phyloP scores from a whole-genome alignment of 2,113 vertebrate genomes.

The Hippocampus zosterae region DNA sequence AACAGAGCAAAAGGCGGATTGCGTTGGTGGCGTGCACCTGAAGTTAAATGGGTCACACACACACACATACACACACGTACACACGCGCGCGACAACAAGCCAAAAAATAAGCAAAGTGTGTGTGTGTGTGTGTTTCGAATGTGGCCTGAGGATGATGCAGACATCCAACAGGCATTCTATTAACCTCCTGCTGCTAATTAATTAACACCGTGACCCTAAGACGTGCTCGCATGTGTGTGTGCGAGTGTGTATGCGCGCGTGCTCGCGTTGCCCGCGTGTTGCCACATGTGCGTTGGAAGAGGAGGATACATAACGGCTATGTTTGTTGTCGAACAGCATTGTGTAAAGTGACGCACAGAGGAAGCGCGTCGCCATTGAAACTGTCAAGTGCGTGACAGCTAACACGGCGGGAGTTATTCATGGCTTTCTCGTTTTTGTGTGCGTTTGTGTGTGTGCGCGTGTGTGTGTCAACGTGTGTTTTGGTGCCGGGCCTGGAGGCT shows the following conservation, averaged over 20 bases:
- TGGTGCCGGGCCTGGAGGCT: background rate
- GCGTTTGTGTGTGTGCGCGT: too few species aligned
- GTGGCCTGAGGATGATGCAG: background rate
- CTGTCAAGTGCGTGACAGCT: background rate
- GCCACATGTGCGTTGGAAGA: too few species aligned
- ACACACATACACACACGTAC: background rate
- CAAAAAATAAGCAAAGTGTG: background rate
- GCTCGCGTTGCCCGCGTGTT: background rate
- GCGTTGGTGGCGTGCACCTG: constrained; percentile 17
- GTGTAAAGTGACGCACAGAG: background rate
- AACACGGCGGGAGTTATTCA: background rate
- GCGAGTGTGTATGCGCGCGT: background rate
- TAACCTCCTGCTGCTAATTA: background rate
- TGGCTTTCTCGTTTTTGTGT: background rate
- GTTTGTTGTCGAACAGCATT: background rate
- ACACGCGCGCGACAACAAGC: background rate
- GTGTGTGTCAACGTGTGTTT: background rate
- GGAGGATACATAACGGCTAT: background rate
- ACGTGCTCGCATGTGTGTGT: background rate
- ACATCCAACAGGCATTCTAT: background rate
- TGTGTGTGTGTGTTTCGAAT: background rate
- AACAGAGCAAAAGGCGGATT: constrained; percentile 1
- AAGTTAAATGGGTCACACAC: constrained; percentile 48
- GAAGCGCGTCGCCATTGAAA: background rate
- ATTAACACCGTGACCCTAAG: background rate